These are phyloP conservation scores for Vanacampus margaritifer DNA, from an alignment of 2,113 vertebrate genomes.

Conservation along the genomic window DNA sequence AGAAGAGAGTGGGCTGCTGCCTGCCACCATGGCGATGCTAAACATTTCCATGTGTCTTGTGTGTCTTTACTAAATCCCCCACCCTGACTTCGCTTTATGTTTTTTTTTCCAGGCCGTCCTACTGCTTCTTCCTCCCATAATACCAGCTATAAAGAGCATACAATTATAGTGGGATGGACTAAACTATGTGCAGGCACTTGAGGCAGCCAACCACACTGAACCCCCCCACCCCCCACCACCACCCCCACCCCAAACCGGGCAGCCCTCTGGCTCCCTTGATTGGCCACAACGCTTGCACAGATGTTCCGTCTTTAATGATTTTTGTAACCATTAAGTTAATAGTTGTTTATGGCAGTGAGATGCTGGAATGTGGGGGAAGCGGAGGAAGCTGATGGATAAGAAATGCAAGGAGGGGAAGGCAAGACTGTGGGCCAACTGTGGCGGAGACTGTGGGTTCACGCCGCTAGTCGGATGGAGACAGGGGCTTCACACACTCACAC, in stretches of 20 bases:
- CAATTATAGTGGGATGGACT: slow-evolving; percentile 55
- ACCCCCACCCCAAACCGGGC: slow-evolving; percentile 10
- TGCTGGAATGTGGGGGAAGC: slow-evolving; percentile 68
- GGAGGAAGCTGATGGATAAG: slow-evolving; percentile 25
- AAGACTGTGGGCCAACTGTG: slow-evolving; percentile 50
- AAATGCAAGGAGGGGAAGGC: neutral
- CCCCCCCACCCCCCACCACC: slow-evolving; percentile 19
- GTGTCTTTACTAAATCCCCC: slow-evolving; percentile 57
- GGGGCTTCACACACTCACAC: slow-evolving; percentile 29
- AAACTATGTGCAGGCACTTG: slow-evolving; percentile 59
- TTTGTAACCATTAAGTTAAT: slow-evolving; percentile 77
- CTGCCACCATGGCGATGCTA: slow-evolving; percentile 69
- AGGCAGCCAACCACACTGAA: slow-evolving; percentile 59
- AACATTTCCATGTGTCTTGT: slow-evolving; percentile 72
- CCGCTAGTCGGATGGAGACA: slow-evolving; percentile 54
- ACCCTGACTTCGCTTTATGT: slow-evolving; percentile 28
- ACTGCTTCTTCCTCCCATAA: slow-evolving; percentile 73
- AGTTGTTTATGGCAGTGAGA: slow-evolving; percentile 81
- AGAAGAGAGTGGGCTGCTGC: slow-evolving; percentile 49
- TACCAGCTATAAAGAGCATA: slow-evolving; percentile 69
- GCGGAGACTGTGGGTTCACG: slow-evolving; percentile 56
- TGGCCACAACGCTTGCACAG: slow-evolving; percentile 62
- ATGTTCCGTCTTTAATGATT: slow-evolving; percentile 76
- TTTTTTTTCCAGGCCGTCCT: slow-evolving; percentile 55
- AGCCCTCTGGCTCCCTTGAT: slow-evolving; percentile 41